phyloP scores from a whole-genome alignment of 1,140 invertebrate genomes.

The Trissolcus basalis region DNA sequence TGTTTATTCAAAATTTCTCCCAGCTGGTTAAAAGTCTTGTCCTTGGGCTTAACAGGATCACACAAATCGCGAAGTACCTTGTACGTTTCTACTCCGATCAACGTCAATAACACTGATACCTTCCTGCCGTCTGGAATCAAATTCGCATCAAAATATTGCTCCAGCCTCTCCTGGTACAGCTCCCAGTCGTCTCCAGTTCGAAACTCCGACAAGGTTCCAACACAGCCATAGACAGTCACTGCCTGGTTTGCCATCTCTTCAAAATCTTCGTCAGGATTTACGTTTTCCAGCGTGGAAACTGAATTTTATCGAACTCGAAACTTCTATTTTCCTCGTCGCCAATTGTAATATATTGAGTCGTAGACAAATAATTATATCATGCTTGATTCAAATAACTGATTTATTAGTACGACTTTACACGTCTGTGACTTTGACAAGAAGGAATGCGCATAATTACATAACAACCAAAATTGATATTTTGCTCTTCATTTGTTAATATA shows the following conservation, averaged over 20 bases:
- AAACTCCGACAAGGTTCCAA: slow-evolving; percentile 19
- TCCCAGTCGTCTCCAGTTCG: slow-evolving; percentile 25
- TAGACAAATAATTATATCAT: too few species aligned
- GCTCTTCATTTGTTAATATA: too few species aligned
- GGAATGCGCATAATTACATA: too few species aligned
- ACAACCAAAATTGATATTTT: too few species aligned
- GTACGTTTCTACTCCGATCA: slow-evolving; percentile 36
- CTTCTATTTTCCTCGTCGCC: slow-evolving; percentile 1
- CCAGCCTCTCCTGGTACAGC: slow-evolving; percentile 39
- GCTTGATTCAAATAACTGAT: too few species aligned
- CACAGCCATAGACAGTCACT: slow-evolving; percentile 8
- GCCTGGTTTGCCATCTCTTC: background rate
- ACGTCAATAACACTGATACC: slow-evolving; percentile 43
- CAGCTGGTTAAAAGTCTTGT: slow-evolving; percentile 48
- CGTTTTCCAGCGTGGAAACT: background rate
- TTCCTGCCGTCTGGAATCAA: slow-evolving; percentile 23
- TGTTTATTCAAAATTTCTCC: slow-evolving; percentile 42
- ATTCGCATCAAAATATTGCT: slow-evolving; percentile 57
- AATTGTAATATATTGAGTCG: background rate
- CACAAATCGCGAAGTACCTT: slow-evolving; percentile 45
- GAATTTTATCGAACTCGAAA: too few species aligned
- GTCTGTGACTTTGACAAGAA: too few species aligned
- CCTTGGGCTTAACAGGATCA: slow-evolving; percentile 38
- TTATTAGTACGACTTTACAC: too few species aligned
- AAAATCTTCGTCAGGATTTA: background rate